Evolutionary conservation across 2,888 invertebrate species (phyloP), one percentile per base, ranked within the genome.

Genomic region (Pseudanteris insignis): DNA sequence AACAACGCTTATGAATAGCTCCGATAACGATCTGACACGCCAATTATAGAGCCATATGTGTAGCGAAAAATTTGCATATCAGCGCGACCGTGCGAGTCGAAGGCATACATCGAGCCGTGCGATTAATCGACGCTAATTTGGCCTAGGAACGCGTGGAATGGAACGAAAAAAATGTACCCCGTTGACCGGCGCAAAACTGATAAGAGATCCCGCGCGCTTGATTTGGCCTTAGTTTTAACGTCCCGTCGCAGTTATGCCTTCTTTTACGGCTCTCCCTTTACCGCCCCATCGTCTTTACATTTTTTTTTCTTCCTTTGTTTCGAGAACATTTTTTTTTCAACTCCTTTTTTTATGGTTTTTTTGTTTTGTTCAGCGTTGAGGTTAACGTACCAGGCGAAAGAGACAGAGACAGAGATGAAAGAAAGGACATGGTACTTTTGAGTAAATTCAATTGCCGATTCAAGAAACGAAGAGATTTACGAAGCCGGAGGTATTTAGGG

Each of bases 1-100:
- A 46, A 43, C 55, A 54, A 53, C 33, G 34, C 40, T 57, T 51
- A 41, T 55, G 37, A 57, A 57, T 46, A 61, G 40, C 13, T 34
- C 29, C 18, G 61, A 55, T 50, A 46, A 21, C 34, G 34, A 58
- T 58, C 58, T 38, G 30, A 58, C 50, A 51, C 36, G 43, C 18
- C 47, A 32, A 41, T 46, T 54, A 55, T 46, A 38, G 40, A 54
- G 38, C 7, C 26, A 43, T 48, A 38, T 44, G 18, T 57, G 43
- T 44, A 44, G 33, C 44, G 43, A 2, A 33, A 41, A 48, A 58
- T 44, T 58, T 44, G 48, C 50, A 38, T 50, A 36, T 50, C 57
- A 50, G 43, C 43, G 33, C 24, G n/a, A n/a, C n/a, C 21, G 28
- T 15, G 29, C 30, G 33, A 36, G 43, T 15, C 28, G 28, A 25